Conservation (phyloP, 2,797 vertebrate species). For the Falco naumanni region DNA sequence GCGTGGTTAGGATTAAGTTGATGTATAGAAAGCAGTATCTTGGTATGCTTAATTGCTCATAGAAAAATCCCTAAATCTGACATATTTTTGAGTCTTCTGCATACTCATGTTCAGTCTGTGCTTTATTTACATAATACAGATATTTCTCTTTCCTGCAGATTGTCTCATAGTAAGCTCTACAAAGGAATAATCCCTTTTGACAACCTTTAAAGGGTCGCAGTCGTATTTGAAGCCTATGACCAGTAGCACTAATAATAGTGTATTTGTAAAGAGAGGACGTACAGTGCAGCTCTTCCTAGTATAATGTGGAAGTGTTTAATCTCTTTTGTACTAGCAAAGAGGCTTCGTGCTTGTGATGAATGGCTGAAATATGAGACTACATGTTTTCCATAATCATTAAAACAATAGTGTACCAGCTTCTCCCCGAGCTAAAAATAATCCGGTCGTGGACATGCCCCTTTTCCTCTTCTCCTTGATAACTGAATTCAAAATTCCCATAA, state of each 20-base stretch:
- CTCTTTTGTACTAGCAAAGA: not conserved
- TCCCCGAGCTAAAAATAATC: conserved; percentile 47
- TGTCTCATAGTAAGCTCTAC: not conserved
- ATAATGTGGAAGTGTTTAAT: conserved; percentile 42
- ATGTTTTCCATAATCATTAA: conserved; percentile 37
- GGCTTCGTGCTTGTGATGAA: conserved; percentile 25
- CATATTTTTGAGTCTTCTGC: not conserved
- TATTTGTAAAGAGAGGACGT: conserved; percentile 19
- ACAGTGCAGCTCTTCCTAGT: not conserved
- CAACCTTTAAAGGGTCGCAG: conserved; percentile 8
- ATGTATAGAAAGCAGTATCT: not conserved
- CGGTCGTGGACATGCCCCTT: not conserved
- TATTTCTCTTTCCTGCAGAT: conserved; percentile 7
- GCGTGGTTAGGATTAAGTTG: conserved; percentile 16
- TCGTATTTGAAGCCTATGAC: not conserved
- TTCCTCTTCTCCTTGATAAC: conserved; percentile 20
- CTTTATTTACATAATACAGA: conserved; percentile 60
- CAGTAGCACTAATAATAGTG: not conserved
- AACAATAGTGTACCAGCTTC: conserved; percentile 40
- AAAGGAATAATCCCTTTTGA: conserved; percentile 47
- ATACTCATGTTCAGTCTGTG: not conserved
- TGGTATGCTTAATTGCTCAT: conserved; percentile 10
- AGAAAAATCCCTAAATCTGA: not conserved
- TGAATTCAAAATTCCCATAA: conserved; percentile 39
- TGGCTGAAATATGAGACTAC: conserved; percentile 3